These are phyloP conservation scores for Riparia riparia DNA, from an alignment of 2,113 vertebrate genomes.

Conservation along the genomic window DNA sequence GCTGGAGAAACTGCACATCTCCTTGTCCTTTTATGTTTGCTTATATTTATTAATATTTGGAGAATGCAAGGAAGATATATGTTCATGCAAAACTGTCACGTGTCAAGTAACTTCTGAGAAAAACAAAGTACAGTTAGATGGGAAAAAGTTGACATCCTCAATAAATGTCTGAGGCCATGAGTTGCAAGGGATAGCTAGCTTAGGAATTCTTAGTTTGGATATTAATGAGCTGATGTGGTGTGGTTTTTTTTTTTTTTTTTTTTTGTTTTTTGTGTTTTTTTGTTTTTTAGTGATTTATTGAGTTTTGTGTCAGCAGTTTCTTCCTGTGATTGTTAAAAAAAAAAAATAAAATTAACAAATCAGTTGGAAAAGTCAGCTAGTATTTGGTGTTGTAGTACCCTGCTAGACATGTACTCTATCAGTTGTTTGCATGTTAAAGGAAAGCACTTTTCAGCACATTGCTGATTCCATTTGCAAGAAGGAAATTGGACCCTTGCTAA, in stretches of 20 bases:
- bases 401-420: neutral
- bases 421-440: constrained; percentile 12
- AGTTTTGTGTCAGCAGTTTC: neutral
- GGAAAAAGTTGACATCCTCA: neutral
- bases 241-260: too few species aligned
- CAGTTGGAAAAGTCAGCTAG: neutral
- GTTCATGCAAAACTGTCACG: neutral
- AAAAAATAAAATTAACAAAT: neutral
- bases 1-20: neutral
- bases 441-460: constrained; percentile 4
- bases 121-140: neutral
- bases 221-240: neutral
- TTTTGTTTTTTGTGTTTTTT: too few species aligned
- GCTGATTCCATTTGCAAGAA: neutral
- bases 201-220: neutral
- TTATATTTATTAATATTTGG: neutral
- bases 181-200: neutral
- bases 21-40: neutral
- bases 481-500: neutral
- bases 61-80: neutral
- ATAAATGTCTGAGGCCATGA: neutral
- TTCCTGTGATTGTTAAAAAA: neutral
- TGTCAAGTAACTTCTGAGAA: neutral
- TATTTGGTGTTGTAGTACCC: neutral
- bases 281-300: neutral